Base-by-base conservation (phyloP, 2,888 invertebrate genomes). In the Euproctis similis region DNA sequence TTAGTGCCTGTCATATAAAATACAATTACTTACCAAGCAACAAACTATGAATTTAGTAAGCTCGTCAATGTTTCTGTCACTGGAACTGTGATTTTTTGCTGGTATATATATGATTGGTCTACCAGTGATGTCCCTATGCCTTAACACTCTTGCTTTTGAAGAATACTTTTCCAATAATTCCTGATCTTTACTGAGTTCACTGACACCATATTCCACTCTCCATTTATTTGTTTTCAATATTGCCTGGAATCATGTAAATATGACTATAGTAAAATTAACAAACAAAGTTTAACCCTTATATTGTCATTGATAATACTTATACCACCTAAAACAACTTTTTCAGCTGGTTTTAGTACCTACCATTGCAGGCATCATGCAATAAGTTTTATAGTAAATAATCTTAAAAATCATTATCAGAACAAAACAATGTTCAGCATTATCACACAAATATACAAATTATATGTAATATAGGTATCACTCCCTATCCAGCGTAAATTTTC, bases 211-310 rank as follows among this genome's bases (percentile, higher is more conserved):
- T 43, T 92, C 90, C 26, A 81, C 81, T 39, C 91, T 86, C 93
- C 93, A 93, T 72, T 92, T 92, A 60, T 92, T 92, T 24, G 92
- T 92, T 82, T 92, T 92, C 36, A 92, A 67, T 52, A 92, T 87
- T 28, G 90, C 91, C 91, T 92, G 54, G 18, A 78, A 80, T 26
- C 4, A 30, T 8, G 34, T 2, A 22, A 12, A n/a, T n/a, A n/a
- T n/a, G n/a, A n/a, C n/a, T n/a, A n/a, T n/a, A 14, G 14, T 14
- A 14, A 14, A 6, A 6, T 14, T 14, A 5, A 16, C 16, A 5
- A 16, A 16, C 7, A 16, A 7, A 16, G 16, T 16, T 5, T 5
- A 7, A 16, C 4, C 16, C 16, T 16, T n/a, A n/a, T n/a, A n/a
- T n/a, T n/a, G n/a, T n/a, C n/a, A n/a, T n/a, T n/a, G n/a, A n/a